A percentile compares a stretch with the other conserved stretches of the same genome.
Conservation (phyloP, 1,140 invertebrate species). For the Reticulitermes speratus region DNA sequence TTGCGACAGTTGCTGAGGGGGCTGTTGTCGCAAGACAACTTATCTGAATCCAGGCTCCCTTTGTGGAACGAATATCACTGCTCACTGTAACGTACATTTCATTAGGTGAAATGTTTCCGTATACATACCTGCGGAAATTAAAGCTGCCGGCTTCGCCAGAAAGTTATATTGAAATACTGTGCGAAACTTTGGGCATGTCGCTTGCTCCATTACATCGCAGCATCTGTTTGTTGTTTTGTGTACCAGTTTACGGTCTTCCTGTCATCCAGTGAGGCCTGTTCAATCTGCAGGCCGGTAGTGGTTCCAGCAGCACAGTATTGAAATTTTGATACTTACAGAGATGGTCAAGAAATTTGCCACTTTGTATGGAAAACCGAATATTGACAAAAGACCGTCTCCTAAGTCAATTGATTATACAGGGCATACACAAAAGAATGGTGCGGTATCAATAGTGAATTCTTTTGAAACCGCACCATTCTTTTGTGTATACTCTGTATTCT, state of each 20-base stretch:
- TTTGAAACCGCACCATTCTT: too few species aligned
- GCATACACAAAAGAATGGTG: too few species aligned
- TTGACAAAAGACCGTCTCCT: too few species aligned
- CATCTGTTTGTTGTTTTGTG: not conserved
- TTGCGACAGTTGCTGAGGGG: not conserved
- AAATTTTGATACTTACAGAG: too few species aligned
- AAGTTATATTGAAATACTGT: not conserved
- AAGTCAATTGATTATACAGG: too few species aligned
- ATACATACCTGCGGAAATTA: slow-evolving; percentile 3
- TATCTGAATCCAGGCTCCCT: not conserved
- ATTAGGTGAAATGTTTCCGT: slow-evolving; percentile 5
- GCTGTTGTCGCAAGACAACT: not conserved
- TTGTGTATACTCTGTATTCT: too few species aligned
- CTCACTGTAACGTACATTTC: slow-evolving; percentile 4
- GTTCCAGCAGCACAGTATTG: too few species aligned
- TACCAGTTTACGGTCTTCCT: not conserved
- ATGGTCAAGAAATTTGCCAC: too few species aligned
- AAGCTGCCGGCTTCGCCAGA: not conserved
- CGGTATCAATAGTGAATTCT: too few species aligned
- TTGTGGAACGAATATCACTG: not conserved
- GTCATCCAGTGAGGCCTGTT: too few species aligned
- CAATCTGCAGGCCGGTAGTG: too few species aligned
- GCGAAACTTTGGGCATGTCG: not conserved
- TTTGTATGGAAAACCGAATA: too few species aligned
- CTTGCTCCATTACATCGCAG: not conserved